These are phyloP conservation scores for Amphilophus citrinellus DNA, from an alignment of 2,113 vertebrate species.

Conservation along the genomic window DNA sequence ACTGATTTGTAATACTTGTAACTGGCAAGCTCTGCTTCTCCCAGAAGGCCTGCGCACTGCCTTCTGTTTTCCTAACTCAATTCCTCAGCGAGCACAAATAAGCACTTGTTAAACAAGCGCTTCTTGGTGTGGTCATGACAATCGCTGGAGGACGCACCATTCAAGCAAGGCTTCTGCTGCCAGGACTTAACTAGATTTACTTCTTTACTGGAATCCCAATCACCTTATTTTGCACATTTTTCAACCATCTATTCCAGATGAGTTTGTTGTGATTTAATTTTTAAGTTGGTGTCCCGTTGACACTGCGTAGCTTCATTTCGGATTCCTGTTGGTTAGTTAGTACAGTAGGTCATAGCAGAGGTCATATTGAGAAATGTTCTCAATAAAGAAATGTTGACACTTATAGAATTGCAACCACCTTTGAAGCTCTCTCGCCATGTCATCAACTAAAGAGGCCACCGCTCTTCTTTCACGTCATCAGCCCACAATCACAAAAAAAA, in stretches of 20 bases:
- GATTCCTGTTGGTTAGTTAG: background rate
- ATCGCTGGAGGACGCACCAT: background rate
- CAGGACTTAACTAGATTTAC: background rate
- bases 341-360: background rate
- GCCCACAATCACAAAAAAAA: background rate
- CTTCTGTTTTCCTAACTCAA: conserved; percentile 48
- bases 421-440: background rate
- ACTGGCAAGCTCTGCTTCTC: conserved; percentile 43
- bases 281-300: background rate
- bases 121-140: background rate
- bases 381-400: background rate
- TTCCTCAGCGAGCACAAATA: conserved; percentile 55
- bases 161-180: conserved; percentile 1
- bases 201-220: background rate
- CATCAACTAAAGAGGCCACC: background rate
- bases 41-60: conserved; percentile 31
- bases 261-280: background rate
- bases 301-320: background rate
- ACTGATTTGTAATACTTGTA: conserved; percentile 57
- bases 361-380: background rate
- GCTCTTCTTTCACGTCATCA: background rate
- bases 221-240: background rate
- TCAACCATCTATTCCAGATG: background rate
- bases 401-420: background rate
- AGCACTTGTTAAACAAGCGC: conserved; percentile 62